phyloP scores from a whole-genome alignment of 2,888 invertebrate species.

The Lepidocyrtinus sp. region DNA sequence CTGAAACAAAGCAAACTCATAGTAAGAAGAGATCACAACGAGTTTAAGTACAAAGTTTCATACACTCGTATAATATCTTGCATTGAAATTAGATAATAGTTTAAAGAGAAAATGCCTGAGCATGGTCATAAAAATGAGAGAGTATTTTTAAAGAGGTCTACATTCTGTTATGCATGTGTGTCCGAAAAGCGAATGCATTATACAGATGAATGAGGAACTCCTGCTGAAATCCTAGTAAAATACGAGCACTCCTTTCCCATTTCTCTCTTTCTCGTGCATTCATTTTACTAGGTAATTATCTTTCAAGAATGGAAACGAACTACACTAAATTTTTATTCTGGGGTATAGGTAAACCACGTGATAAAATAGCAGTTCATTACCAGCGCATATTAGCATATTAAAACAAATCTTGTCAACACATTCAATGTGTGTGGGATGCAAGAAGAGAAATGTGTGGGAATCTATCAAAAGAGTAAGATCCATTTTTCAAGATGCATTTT shows the following conservation, averaged over 20 bases:
- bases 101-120: too few species aligned
- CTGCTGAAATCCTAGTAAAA: constrained; percentile 51
- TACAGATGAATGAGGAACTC: constrained; percentile 31
- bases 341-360: constrained; percentile 41
- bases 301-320: constrained; percentile 35
- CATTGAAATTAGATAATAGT: too few species aligned
- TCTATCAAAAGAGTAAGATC: constrained; percentile 30
- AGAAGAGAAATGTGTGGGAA: constrained; percentile 47
- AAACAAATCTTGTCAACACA: constrained; percentile 60
- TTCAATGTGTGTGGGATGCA: constrained; percentile 57
- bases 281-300: constrained; percentile 52
- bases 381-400: constrained; percentile 53
- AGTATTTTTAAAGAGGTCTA: neutral
- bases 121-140: too few species aligned
- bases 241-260: constrained; percentile 35
- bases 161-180: too few species aligned
- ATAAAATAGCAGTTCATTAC: constrained; percentile 55
- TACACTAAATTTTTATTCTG: constrained; percentile 18
- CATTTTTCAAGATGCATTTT: too few species aligned
- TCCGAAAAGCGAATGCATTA: too few species aligned
- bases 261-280: constrained; percentile 33
- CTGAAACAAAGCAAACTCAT: too few species aligned
- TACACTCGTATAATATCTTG: too few species aligned
- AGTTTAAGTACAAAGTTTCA: too few species aligned
- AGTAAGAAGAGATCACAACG: too few species aligned